phyloP scores from a whole-genome alignment of 1,140 invertebrate species.

The Drosophila miranda region DNA sequence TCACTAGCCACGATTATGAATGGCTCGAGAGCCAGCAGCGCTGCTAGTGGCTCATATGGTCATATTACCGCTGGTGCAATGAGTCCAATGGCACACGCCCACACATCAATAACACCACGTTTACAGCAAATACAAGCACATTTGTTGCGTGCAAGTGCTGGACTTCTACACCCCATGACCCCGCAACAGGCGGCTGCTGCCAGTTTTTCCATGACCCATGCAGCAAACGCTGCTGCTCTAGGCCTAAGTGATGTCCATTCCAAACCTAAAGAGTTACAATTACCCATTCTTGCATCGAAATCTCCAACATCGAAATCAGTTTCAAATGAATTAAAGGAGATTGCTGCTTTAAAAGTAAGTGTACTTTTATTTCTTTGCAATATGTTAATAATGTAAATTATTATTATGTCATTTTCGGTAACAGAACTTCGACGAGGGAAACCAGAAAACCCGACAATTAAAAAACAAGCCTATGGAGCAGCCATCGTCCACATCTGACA shows the following conservation, averaged over 20 bases:
- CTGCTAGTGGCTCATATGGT: slow-evolving; percentile 95
- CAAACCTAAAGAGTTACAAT: slow-evolving; percentile 42
- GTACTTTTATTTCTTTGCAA: not conserved
- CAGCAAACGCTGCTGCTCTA: slow-evolving; percentile 34
- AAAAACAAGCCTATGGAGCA: slow-evolving; percentile 50
- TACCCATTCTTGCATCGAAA: slow-evolving; percentile 28
- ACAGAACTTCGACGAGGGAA: slow-evolving; percentile 29
- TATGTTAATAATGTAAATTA: not conserved
- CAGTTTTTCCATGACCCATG: slow-evolving; percentile 82
- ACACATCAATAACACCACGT: slow-evolving; percentile 86
- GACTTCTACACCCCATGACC: slow-evolving; percentile 84
- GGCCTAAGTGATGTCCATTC: slow-evolving; percentile 30
- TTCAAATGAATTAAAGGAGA: slow-evolving; percentile 22
- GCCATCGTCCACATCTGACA: slow-evolving; percentile 66
- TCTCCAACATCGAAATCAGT: slow-evolving; percentile 31
- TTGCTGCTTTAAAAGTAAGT: slow-evolving; percentile 15
- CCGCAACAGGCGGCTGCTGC: slow-evolving; percentile 82
- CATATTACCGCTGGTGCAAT: slow-evolving; percentile 92
- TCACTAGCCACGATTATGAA: slow-evolving; percentile 95
- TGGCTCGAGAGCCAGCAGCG: slow-evolving; percentile 91
- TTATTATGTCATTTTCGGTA: not conserved
- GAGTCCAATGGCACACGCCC: slow-evolving; percentile 85
- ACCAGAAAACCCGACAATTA: not conserved
- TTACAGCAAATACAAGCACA: slow-evolving; percentile 91
- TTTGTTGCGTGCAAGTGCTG: slow-evolving; percentile 86